Evolutionary conservation across 1,140 invertebrate genomes (phyloP).

Genomic region (Dolichoris vasculosae): DNA sequence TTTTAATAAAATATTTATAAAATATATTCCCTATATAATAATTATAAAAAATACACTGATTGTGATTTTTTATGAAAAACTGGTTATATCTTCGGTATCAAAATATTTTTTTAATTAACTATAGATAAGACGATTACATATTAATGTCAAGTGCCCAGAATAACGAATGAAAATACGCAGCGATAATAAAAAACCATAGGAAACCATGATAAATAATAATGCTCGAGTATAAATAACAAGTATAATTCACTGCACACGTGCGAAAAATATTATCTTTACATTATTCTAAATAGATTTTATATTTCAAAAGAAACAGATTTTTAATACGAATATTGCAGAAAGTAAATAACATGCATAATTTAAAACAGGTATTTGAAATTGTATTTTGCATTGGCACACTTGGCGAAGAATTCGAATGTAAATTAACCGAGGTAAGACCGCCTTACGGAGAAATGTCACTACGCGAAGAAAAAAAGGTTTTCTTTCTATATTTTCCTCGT

Average conservation of each 20-base stretch:
- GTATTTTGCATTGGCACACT: slow-evolving; percentile 15
- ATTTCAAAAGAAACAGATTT: not conserved
- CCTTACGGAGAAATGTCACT: not conserved
- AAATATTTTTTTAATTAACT: not conserved
- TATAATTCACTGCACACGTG: not conserved
- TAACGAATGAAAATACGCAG: not conserved
- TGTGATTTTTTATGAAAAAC: not conserved
- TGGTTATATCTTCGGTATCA: not conserved
- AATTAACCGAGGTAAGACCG: not conserved
- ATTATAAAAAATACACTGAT: not conserved
- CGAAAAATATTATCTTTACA: not conserved
- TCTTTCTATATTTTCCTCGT: not conserved
- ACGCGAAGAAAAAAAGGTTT: not conserved
- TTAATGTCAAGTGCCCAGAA: not conserved
- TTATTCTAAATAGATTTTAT: slow-evolving; percentile 4
- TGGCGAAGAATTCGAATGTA: not conserved
- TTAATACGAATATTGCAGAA: not conserved
- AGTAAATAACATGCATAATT: not conserved
- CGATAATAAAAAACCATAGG: not conserved
- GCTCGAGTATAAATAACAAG: not conserved
- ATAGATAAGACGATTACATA: not conserved
- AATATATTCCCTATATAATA: not conserved
- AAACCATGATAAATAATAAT: not conserved
- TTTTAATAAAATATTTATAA: no score
- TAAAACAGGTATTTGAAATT: slow-evolving; percentile 26